Evolutionary conservation across 2,113 vertebrate genomes (phyloP).

Genomic region (Dolichotis patagonum): DNA sequence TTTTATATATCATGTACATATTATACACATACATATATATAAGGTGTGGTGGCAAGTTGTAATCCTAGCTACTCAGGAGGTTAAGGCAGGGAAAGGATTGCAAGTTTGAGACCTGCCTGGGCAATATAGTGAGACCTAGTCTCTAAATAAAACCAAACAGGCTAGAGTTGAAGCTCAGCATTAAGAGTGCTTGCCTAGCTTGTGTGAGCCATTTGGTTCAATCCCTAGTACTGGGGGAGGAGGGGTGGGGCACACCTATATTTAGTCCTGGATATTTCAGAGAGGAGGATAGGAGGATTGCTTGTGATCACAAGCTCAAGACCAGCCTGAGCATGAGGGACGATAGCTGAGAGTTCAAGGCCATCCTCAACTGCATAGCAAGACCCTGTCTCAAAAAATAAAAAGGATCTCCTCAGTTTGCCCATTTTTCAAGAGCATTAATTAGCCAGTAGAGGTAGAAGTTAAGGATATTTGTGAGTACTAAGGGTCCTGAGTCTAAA

Average conservation of each 20-base stretch:
- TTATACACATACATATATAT: not conserved
- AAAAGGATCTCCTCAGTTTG: not conserved
- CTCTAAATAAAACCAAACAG: not conserved
- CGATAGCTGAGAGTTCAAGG: not conserved
- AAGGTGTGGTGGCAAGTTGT: not conserved
- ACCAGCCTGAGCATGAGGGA: not conserved
- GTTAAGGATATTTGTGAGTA: constrained; percentile 24
- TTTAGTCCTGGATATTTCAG: not conserved
- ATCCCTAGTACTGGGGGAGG: not conserved
- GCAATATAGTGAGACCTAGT: not conserved
- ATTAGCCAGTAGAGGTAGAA: not conserved
- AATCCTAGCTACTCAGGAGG: not conserved
- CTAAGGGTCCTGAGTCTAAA: not conserved
- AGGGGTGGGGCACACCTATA: not conserved
- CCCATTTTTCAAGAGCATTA: not conserved
- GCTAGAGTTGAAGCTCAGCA: not conserved
- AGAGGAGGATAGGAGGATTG: not conserved
- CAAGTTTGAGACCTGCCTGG: not conserved
- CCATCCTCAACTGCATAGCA: not conserved
- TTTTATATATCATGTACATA: not conserved
- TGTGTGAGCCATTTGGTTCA: not conserved
- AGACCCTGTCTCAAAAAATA: not conserved
- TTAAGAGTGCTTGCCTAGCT: not conserved
- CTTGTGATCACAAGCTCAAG: not conserved
- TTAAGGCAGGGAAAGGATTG: not conserved